These are phyloP conservation scores for Cavia aperea DNA, from an alignment of 2,113 vertebrate species.

Conservation along the genomic window DNA sequence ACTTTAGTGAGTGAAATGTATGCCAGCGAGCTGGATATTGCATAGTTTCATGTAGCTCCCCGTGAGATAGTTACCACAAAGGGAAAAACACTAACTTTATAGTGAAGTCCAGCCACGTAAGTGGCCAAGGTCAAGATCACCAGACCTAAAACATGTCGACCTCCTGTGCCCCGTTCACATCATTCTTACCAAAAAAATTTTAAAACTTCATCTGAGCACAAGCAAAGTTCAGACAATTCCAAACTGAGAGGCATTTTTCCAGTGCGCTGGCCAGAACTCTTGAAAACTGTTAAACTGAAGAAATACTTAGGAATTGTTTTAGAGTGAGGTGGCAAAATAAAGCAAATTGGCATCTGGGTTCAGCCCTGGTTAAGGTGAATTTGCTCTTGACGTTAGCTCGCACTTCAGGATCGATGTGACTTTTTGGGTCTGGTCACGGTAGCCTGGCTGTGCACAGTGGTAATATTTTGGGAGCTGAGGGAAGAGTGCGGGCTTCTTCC, in stretches of 20 bases:
- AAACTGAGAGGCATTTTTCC: not conserved
- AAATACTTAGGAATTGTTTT: not conserved
- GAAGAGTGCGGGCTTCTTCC: not conserved
- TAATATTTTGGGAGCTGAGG: too few relatives aligned
- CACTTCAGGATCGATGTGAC: accelerated
- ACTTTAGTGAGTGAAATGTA: not conserved
- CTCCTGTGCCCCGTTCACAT: not conserved
- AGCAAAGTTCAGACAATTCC: not conserved
- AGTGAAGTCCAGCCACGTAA: not conserved
- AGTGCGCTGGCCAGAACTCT: not conserved
- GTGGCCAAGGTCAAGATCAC: not conserved
- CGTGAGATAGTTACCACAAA: not conserved
- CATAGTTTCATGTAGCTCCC: not conserved
- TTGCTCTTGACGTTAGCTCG: not conserved
- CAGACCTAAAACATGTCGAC: not conserved
- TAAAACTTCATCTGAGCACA: not conserved
- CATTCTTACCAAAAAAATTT: not conserved
- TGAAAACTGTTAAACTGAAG: not conserved
- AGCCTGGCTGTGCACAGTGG: not conserved
- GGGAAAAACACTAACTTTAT: not conserved
- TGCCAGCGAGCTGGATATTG: not conserved
- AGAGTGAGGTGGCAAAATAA: not conserved
- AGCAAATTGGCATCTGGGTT: not conserved
- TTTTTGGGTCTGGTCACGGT: not conserved
- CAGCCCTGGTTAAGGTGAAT: not conserved